Evolutionary conservation across 2,797 vertebrate genomes (phyloP).

Genomic region (Prionace glauca): DNA sequence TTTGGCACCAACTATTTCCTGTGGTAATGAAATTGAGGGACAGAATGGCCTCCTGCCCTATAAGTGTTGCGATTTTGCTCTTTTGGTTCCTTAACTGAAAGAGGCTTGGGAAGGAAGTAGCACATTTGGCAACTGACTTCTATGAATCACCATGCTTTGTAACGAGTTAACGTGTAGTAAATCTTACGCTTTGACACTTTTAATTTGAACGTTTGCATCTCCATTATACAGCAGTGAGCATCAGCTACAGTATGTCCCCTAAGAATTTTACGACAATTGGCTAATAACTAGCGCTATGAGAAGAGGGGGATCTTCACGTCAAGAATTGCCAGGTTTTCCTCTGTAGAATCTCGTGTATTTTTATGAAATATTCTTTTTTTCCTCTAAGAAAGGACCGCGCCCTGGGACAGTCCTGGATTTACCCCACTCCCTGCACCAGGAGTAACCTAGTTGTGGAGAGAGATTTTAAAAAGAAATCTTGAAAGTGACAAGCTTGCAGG

Average conservation of each 20-base stretch:
- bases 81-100: background rate
- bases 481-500: background rate
- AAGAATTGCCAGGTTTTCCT: background rate
- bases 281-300: background rate
- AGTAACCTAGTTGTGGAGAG: background rate
- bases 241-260: background rate
- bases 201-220: slow-evolving; percentile 29
- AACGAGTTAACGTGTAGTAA: slow-evolving; percentile 20
- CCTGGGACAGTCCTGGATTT: background rate
- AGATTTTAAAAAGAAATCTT: background rate
- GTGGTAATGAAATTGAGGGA: background rate
- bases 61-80: background rate
- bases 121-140: background rate
- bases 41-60: background rate
- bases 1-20: no score
- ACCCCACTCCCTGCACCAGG: no score
- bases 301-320: background rate
- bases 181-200: slow-evolving; percentile 12
- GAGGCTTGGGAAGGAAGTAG: background rate
- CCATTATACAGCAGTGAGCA: background rate
- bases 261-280: slow-evolving; percentile 27
- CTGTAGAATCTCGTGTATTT: background rate
- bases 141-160: slow-evolving; percentile 3
- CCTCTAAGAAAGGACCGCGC: no score
- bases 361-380: background rate